These are phyloP conservation scores for Champsocephalus gunnari DNA, from an alignment of 2,797 vertebrate genomes.

Conservation along the genomic window DNA sequence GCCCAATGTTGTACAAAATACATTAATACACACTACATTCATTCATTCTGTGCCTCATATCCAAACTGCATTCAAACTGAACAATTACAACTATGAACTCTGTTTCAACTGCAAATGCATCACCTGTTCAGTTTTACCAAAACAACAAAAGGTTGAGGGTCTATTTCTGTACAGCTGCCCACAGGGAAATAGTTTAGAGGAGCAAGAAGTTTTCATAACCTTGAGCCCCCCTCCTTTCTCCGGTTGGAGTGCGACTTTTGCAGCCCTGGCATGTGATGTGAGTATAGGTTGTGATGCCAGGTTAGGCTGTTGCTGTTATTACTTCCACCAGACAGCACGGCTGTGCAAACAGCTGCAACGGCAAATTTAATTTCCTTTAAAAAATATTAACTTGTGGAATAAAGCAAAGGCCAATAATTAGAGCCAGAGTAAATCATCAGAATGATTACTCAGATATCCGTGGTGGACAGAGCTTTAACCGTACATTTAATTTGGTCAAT, in stretches of 20 bases:
- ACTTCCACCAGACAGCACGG: conserved; percentile 40
- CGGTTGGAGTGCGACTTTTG: conserved; percentile 52
- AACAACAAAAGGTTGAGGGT: conserved; percentile 13
- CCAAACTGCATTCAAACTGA: conserved; percentile 17
- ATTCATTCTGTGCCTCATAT: conserved; percentile 8
- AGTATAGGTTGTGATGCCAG: conserved; percentile 48
- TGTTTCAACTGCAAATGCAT: conserved; percentile 28
- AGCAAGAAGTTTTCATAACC: conserved; percentile 58
- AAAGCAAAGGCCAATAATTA: conserved; percentile 30
- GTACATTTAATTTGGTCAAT: background rate
- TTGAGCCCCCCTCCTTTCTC: conserved; percentile 31
- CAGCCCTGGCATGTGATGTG: conserved; percentile 32
- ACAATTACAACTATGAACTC: conserved; percentile 2
- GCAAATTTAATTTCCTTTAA: conserved; percentile 43
- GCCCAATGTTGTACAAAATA: conserved; percentile 12
- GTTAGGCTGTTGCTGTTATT: conserved; percentile 46
- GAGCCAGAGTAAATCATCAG: conserved; percentile 45
- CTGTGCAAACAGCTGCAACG: conserved; percentile 50
- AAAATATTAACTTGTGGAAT: conserved; percentile 37
- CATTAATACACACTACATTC: conserved; percentile 7
- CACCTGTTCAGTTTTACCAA: conserved; percentile 32
- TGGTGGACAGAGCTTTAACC: conserved; percentile 20
- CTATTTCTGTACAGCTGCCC: conserved; percentile 41
- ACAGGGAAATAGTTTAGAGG: conserved; percentile 45
- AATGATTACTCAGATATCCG: conserved; percentile 28